A percentile compares a stretch with the other conserved stretches of the same genome.
Evolutionary conservation across 2,113 vertebrate species (phyloP).

Genomic region (Poecilia latipinna): DNA sequence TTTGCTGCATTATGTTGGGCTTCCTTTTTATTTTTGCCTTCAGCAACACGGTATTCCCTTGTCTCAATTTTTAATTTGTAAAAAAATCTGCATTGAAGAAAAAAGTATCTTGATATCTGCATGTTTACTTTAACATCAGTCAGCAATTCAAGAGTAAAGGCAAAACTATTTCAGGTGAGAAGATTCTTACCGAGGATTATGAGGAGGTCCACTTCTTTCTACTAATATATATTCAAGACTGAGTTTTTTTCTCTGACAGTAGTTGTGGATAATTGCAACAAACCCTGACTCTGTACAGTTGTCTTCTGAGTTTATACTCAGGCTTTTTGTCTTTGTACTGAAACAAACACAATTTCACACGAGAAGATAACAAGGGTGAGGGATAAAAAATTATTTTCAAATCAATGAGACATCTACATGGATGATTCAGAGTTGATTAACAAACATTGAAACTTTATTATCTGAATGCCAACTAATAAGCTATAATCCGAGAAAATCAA

Average conservation of each 20-base stretch:
- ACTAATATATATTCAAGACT: not conserved
- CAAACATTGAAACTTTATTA: not conserved
- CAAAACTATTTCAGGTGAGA: not conserved
- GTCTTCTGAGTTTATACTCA: constrained; percentile 8
- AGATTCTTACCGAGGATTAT: constrained; percentile 56
- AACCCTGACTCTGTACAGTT: constrained; percentile 29
- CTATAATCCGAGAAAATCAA: too few species aligned
- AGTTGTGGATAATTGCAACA: constrained; percentile 42
- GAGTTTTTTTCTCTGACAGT: constrained; percentile 46
- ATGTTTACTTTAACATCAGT: not conserved
- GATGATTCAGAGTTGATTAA: not conserved
- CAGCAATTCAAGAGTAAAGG: not conserved
- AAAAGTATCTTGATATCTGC: not conserved
- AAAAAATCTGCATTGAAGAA: constrained; percentile 58
- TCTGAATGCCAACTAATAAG: too few species aligned
- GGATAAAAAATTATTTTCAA: too few species aligned
- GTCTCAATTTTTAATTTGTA: constrained; percentile 50
- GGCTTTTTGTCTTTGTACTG: constrained; percentile 10
- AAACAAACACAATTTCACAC: not conserved
- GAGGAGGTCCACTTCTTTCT: constrained; percentile 21
- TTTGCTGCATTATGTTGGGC: constrained; percentile 70
- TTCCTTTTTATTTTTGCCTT: constrained; percentile 47
- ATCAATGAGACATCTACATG: too few species aligned
- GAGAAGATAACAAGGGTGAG: not conserved
- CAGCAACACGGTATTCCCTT: constrained; percentile 54